A percentile compares a stretch with the other conserved stretches of the same genome.
These are phyloP conservation scores for Amphiduros pacificus DNA, from an alignment of 2,888 invertebrate species.

Conservation along the genomic window DNA sequence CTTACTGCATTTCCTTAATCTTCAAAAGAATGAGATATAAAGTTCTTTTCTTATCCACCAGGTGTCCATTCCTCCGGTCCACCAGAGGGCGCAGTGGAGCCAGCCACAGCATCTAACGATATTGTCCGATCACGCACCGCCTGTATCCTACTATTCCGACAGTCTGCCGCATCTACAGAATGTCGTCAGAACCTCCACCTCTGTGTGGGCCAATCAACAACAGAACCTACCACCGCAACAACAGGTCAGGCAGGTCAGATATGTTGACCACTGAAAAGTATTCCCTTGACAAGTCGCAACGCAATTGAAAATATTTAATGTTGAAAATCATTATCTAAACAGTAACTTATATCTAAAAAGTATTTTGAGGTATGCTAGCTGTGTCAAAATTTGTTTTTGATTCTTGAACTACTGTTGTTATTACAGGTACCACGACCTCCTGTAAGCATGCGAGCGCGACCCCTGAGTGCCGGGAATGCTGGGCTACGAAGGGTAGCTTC, in stretches of 20 bases:
- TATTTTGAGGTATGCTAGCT: too few relatives aligned
- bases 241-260: too few relatives aligned
- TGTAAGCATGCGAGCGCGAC: constrained; percentile 42
- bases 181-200: constrained; percentile 24
- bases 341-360: too few relatives aligned
- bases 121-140: constrained; percentile 11
- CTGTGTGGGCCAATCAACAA: constrained; percentile 20
- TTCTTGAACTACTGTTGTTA: too few relatives aligned
- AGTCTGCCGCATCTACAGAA: constrained; percentile 23
- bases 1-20: too few relatives aligned
- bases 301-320: too few relatives aligned
- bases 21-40: too few relatives aligned
- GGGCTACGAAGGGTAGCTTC: constrained; percentile 19
- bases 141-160: constrained; percentile 32
- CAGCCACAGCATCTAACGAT: constrained; percentile 34
- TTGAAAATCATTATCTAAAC: too few relatives aligned
- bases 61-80: constrained; percentile 33
- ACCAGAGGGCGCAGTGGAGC: constrained; percentile 48
- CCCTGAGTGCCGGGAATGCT: constrained; percentile 51
- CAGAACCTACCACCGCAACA: too few relatives aligned
- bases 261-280: too few relatives aligned
- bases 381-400: too few relatives aligned
- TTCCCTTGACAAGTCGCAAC: too few relatives aligned
- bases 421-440: constrained; percentile 35
- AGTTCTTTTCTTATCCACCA: constrained; percentile 2